phyloP scores from a whole-genome alignment of 2,888 invertebrate genomes.

The Leucoma salicis region DNA sequence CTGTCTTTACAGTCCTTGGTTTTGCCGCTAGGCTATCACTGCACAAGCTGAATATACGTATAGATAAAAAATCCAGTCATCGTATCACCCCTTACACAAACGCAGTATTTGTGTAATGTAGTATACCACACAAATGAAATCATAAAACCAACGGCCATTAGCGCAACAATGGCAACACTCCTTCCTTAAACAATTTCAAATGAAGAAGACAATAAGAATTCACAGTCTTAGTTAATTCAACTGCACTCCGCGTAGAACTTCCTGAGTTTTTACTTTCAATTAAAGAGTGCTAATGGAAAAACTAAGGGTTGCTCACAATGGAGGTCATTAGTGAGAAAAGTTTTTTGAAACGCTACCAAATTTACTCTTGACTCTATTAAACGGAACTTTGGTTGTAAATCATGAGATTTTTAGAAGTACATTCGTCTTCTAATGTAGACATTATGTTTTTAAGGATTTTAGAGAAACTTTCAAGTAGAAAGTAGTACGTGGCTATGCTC shows the following conservation, averaged over 20 bases:
- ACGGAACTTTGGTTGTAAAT: conserved; percentile 47
- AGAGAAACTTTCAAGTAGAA: too few relatives aligned
- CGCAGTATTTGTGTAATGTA: background rate
- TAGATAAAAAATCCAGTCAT: too few relatives aligned
- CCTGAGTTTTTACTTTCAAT: conserved; percentile 46
- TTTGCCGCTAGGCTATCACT: too few relatives aligned
- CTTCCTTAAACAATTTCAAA: conserved; percentile 25
- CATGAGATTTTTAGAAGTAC: conserved; percentile 39
- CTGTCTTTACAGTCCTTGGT: too few relatives aligned
- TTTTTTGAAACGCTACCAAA: conserved; percentile 57
- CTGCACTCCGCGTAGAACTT: conserved; percentile 30
- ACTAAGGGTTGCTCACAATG: conserved; percentile 51
- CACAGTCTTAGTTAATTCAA: conserved; percentile 35
- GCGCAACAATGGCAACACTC: conserved; percentile 11
- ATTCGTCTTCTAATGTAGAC: conserved; percentile 42
- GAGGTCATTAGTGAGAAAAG: conserved; percentile 51
- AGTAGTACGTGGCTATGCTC: too few relatives aligned
- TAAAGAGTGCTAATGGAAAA: conserved; percentile 54
- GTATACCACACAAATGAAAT: background rate
- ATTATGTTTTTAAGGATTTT: too few relatives aligned
- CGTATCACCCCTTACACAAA: background rate
- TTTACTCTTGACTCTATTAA: conserved; percentile 59
- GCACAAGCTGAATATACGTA: too few relatives aligned
- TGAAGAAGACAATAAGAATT: conserved; percentile 30
- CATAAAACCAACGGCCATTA: conserved; percentile 11